These are phyloP conservation scores for Ectemnius lituratus DNA, from an alignment of 2,888 invertebrate genomes.

Conservation along the genomic window DNA sequence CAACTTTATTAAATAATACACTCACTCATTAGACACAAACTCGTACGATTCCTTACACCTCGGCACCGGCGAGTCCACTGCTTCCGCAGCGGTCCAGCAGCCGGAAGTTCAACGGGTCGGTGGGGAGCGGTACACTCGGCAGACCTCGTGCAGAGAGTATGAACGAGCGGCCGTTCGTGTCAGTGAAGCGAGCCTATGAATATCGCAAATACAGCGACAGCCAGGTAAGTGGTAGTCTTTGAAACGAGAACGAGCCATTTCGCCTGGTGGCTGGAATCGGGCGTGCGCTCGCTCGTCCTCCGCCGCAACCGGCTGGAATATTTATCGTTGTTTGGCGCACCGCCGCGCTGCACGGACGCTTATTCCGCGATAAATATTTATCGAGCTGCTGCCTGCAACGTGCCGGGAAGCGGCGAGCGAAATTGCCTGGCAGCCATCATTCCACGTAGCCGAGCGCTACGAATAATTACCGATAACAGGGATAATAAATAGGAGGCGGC, in stretches of 20 bases:
- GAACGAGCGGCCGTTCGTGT: conserved; percentile 83
- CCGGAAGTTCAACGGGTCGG: conserved; percentile 75
- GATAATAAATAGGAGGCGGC: conserved; percentile 43
- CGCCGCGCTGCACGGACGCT: not conserved
- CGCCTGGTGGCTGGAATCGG: conserved; percentile 15
- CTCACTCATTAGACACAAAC: conserved; percentile 52
- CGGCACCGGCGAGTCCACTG: conserved; percentile 79
- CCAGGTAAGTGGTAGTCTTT: conserved; percentile 76
- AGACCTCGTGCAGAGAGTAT: conserved; percentile 76
- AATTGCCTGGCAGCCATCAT: conserved; percentile 9
- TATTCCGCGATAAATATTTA: conserved; percentile 29
- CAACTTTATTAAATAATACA: conserved; percentile 11
- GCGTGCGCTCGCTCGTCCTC: conserved; percentile 4
- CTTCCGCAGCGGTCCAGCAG: conserved; percentile 79
- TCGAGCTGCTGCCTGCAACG: conserved; percentile 15
- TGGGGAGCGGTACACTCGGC: conserved; percentile 73
- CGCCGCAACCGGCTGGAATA: conserved; percentile 2
- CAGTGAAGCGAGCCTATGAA: conserved; percentile 81
- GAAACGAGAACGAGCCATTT: not conserved
- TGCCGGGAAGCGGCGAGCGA: not conserved
- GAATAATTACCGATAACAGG: conserved; percentile 42
- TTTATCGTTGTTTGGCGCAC: not conserved
- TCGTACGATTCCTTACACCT: conserved; percentile 70
- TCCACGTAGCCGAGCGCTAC: conserved; percentile 18
- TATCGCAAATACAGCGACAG: conserved; percentile 76